Conservation (phyloP, 2,113 vertebrate species). For the Perca schrenkii region DNA sequence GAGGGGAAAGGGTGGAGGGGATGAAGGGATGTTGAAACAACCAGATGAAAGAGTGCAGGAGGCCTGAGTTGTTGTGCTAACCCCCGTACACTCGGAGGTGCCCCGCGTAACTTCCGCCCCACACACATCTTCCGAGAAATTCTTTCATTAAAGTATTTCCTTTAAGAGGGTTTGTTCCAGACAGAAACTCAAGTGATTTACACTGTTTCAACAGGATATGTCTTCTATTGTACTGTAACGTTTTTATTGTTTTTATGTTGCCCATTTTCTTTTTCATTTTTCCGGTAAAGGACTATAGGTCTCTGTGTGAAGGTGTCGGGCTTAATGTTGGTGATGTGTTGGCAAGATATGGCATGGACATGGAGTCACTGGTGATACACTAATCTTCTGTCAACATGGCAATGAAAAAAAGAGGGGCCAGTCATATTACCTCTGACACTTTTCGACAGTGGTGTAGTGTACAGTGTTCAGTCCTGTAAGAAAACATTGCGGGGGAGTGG, state of each 20-base stretch:
- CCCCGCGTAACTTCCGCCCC: slow-evolving; percentile 54
- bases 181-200: slow-evolving; percentile 1
- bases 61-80: slow-evolving; percentile 75
- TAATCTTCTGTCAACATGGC: slow-evolving; percentile 32
- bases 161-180: neutral
- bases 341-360: slow-evolving; percentile 4
- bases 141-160: slow-evolving; percentile 30
- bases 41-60: slow-evolving; percentile 74
- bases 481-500: neutral
- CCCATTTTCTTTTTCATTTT: neutral
- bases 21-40: slow-evolving; percentile 64
- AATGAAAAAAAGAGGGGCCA: slow-evolving; percentile 47
- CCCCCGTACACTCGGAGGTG: slow-evolving; percentile 48
- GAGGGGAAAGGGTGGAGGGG: slow-evolving; percentile 43
- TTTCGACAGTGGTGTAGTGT: no score
- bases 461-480: neutral
- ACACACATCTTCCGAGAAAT: slow-evolving; percentile 42
- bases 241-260: neutral
- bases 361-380: slow-evolving; percentile 4
- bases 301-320: slow-evolving; percentile 2
- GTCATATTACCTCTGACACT: neutral
- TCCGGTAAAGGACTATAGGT: neutral
- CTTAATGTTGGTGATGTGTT: slow-evolving; percentile 28
- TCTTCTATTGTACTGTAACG: neutral
- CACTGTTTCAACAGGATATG: neutral